phyloP scores from a whole-genome alignment of 2,113 vertebrate species.

The Hymenochirus boettgeri region DNA sequence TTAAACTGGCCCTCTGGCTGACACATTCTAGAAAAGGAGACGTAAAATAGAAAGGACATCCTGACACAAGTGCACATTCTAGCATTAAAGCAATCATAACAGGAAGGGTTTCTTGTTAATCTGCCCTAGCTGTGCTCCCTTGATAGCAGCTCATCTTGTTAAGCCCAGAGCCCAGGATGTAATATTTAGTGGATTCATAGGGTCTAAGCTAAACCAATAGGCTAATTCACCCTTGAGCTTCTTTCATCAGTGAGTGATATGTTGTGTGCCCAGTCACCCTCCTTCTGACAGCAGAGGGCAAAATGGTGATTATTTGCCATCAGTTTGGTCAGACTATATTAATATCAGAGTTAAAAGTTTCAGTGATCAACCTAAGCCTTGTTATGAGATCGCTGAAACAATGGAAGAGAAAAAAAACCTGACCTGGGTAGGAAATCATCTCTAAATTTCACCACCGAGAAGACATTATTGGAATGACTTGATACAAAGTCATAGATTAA shows the following conservation, averaged over 20 bases:
- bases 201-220: conserved; percentile 30
- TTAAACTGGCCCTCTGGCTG: too few species aligned
- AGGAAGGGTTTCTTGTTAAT: conserved; percentile 34
- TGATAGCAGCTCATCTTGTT: conserved; percentile 33
- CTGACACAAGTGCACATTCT: conserved; percentile 24
- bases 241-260: conserved; percentile 37
- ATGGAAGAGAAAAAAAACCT: conserved; percentile 7
- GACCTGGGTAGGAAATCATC: neutral
- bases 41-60: conserved; percentile 1
- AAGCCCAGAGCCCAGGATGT: conserved; percentile 1
- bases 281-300: conserved; percentile 33
- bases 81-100: conserved; percentile 23
- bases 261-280: conserved; percentile 27
- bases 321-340: conserved; percentile 29
- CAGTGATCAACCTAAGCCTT: conserved; percentile 25
- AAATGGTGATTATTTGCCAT: conserved; percentile 34
- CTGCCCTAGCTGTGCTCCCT: conserved; percentile 34
- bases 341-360: conserved; percentile 32
- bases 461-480: too few species aligned
- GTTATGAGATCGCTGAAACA: conserved; percentile 14
- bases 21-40: too few species aligned
- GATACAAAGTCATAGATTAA: too few species aligned
- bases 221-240: conserved; percentile 14
- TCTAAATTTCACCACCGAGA: too few species aligned
- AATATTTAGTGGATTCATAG: conserved; percentile 24